phyloP scores from a whole-genome alignment of 1,140 invertebrate species.

The Dinoponera quadriceps region DNA sequence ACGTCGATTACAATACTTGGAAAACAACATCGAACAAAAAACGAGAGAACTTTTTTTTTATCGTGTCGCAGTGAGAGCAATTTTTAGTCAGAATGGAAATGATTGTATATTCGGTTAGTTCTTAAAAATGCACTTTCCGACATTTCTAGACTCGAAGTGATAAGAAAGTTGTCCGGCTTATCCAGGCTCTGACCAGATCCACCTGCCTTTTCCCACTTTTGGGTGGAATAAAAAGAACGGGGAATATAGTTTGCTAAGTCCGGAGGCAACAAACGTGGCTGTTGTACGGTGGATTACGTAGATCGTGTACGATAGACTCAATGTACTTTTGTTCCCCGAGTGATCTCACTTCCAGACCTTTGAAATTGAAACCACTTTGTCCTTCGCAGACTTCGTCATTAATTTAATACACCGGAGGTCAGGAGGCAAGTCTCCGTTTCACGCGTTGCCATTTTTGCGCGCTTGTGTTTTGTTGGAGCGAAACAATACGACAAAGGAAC shows the following conservation, averaged over 20 bases:
- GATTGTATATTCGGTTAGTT: not conserved
- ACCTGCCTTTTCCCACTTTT: slow-evolving; percentile 56
- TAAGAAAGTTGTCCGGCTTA: slow-evolving; percentile 33
- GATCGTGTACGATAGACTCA: slow-evolving; percentile 23
- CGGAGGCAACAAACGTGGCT: slow-evolving; percentile 23
- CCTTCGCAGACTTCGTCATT: not conserved
- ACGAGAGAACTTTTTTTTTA: slow-evolving; percentile 15
- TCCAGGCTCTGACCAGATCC: slow-evolving; percentile 21
- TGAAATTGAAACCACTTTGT: slow-evolving; percentile 35
- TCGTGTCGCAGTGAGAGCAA: not conserved
- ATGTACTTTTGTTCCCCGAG: slow-evolving; percentile 39
- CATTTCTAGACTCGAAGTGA: not conserved
- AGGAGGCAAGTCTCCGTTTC: not conserved
- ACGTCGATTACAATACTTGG: not conserved
- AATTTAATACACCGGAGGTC: slow-evolving; percentile 6
- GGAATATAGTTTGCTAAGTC: slow-evolving; percentile 48
- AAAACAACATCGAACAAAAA: slow-evolving; percentile 16
- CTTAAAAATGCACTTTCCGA: not conserved
- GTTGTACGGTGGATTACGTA: slow-evolving; percentile 27
- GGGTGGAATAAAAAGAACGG: slow-evolving; percentile 20
- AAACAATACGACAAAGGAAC: slow-evolving; percentile 14
- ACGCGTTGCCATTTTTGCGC: not conserved
- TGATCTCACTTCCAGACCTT: not conserved
- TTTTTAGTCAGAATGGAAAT: not conserved
- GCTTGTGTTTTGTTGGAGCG: not conserved